These are phyloP conservation scores for Brachyptera putata DNA, from an alignment of 2,888 invertebrate genomes.

Conservation along the genomic window DNA sequence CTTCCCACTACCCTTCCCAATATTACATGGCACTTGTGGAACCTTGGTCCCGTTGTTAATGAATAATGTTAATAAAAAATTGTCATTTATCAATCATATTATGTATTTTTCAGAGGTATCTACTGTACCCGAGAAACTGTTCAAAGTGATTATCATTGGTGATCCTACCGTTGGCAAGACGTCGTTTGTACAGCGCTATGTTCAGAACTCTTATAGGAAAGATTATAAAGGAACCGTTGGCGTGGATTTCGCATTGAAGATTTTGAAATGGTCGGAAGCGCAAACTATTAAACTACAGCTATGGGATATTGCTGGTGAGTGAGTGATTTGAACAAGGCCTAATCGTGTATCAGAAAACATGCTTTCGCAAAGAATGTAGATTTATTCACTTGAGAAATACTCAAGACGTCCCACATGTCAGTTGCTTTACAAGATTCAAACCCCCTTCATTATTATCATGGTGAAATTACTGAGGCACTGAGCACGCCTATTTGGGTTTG, in stretches of 20 bases:
- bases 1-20: no score
- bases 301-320: slow-evolving; percentile 56
- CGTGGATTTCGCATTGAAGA: slow-evolving; percentile 57
- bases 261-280: slow-evolving; percentile 51
- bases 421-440: no score
- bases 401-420: not conserved
- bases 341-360: not conserved
- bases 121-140: slow-evolving; percentile 43
- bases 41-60: no score
- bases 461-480: no score
- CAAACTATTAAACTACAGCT: slow-evolving; percentile 53
- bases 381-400: not conserved
- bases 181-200: slow-evolving; percentile 53
- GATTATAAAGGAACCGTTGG: slow-evolving; percentile 55
- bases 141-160: slow-evolving; percentile 49
- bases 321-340: not conserved
- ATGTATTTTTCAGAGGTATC: slow-evolving; percentile 28
- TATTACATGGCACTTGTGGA: no score
- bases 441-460: no score
- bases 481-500: no score
- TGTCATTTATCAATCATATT: no score
- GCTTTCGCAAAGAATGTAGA: not conserved
- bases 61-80: no score
- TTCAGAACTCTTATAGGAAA: slow-evolving; percentile 48
- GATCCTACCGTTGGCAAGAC: slow-evolving; percentile 52